These are phyloP conservation scores for Gallinago nigripennis DNA, from an alignment of 2,797 vertebrate genomes.

Conservation along the genomic window DNA sequence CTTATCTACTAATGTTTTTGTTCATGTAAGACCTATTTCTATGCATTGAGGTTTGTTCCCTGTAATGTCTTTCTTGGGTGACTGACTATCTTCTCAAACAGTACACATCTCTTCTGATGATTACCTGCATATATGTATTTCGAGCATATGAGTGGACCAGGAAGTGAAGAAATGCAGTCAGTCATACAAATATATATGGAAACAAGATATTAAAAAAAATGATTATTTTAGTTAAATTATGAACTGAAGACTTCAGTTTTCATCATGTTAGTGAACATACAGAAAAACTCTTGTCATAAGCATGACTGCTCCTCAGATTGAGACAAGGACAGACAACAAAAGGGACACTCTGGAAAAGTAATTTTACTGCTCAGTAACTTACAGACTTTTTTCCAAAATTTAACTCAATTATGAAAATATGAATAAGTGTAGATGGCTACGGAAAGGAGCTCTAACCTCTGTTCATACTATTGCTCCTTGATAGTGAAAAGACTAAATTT, in stretches of 20 bases:
- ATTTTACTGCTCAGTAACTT: background rate
- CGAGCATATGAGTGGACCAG: background rate
- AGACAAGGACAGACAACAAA: conserved; percentile 14
- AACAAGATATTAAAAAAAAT: background rate
- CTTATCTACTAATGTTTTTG: background rate
- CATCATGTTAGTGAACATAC: background rate
- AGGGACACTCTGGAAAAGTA: background rate
- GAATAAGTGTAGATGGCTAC: background rate
- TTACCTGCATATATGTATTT: background rate
- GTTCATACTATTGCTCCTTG: background rate
- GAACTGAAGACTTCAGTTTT: background rate
- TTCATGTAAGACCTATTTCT: background rate
- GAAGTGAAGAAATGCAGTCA: background rate
- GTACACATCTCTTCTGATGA: background rate
- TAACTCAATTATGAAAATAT: background rate
- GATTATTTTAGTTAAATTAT: background rate
- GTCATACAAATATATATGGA: background rate
- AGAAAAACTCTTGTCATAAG: background rate
- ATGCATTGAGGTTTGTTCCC: background rate
- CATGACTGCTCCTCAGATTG: background rate
- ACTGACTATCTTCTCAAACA: background rate
- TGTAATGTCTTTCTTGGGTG: background rate
- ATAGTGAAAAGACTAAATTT: background rate
- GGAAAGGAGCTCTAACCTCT: background rate
- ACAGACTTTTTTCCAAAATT: background rate